Evolutionary conservation across 2,797 vertebrate species (phyloP), one percentile per base, ranked within the genome.

Genomic region (Enteromius unitaeniatus): DNA sequence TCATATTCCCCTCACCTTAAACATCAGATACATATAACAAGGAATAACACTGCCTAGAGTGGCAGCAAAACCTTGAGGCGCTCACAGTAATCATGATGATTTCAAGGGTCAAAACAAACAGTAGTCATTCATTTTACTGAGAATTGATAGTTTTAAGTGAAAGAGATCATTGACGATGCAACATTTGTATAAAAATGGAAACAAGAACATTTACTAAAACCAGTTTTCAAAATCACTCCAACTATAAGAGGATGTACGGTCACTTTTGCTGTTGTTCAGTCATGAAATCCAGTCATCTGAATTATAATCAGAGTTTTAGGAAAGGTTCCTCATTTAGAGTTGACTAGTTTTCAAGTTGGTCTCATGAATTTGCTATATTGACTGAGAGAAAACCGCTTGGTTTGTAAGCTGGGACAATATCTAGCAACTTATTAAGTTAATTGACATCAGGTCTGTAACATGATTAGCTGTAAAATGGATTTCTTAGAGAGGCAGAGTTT

Each of bases 1-100:
- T 73, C 37, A 34, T 65, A 70, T 72, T 82, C 10, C 17, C 0
- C 17, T 82, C 78, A 77, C 60, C 69, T 65, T 53, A 40, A 53
- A 84, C 64, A 73, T 19, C 49, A 55, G 23, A 64, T 76, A 15
- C 5, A 15, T 64, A 51, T 75, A 31, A 79, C 37, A n/a, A 17
- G 19, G 3, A 86, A 76, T 19, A 82, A 51, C 28, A 26, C 3
- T 1, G 4, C 42, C 34, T 14, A 10, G 3, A 21, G 26, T 49
- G 37, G 28, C 40, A 42, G 28, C 0, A 31, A 75, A 73, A 13
- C 45, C 45, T 60, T 68, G 14, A 79, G 42, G 62, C 0, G 0
- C 10, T 28, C 17, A 78, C 1, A 23, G n/a, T 17, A 11, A 23
- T 9, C 6, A 58, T 37, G 31, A 40, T 13, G 23, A 64, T 64